Evolutionary conservation across 2,888 invertebrate species (phyloP).

Genomic region (Coecobrya sp.): DNA sequence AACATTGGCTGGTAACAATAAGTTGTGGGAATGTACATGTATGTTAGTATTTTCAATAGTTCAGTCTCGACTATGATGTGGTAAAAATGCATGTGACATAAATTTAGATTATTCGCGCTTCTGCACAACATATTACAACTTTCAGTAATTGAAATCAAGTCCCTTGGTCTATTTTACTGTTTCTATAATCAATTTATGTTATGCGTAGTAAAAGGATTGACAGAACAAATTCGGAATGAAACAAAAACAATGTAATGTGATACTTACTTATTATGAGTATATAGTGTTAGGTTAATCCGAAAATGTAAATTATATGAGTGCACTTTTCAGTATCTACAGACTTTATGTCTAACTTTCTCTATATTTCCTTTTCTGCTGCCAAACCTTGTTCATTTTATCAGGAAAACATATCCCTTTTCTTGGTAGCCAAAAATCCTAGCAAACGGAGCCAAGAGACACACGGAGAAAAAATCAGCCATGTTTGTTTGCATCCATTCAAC

Average conservation of each 20-base stretch:
- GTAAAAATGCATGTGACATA: too few relatives aligned
- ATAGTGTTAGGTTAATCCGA: neutral
- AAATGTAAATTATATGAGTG: conserved; percentile 8
- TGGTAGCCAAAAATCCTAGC: conserved; percentile 70
- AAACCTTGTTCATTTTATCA: conserved; percentile 44
- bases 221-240: conserved; percentile 15
- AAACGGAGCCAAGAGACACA: conserved; percentile 70
- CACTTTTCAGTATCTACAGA: neutral
- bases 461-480: conserved; percentile 62
- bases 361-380: conserved; percentile 49
- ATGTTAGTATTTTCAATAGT: too few relatives aligned
- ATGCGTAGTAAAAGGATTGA: conserved; percentile 20
- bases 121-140: conserved; percentile 61
- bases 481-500: conserved; percentile 52
- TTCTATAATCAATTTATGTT: conserved; percentile 40
- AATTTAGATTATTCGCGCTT: conserved; percentile 6
- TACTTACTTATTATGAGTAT: neutral
- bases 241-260: conserved; percentile 34
- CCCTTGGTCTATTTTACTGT: neutral
- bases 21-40: too few relatives aligned
- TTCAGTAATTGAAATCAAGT: neutral
- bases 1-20: too few relatives aligned
- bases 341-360: conserved; percentile 47
- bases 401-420: conserved; percentile 58
- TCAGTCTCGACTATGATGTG: too few relatives aligned